Evolutionary conservation across 2,797 vertebrate species (phyloP).

Genomic region (Sorex maritimensis): DNA sequence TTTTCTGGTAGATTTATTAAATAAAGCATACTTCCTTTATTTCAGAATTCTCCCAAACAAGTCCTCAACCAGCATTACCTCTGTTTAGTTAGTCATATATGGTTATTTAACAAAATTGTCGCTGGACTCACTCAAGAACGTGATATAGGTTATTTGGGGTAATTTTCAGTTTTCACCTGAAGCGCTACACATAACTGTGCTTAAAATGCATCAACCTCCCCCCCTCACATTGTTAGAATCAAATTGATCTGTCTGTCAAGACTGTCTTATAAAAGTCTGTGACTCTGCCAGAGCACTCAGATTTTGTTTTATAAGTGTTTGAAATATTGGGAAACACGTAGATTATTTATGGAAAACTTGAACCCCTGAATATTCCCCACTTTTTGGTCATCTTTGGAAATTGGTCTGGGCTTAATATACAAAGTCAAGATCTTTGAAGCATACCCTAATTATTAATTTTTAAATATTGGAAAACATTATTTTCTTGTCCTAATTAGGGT

Average conservation of each 20-base stretch:
- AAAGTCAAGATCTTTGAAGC: constrained; percentile 20
- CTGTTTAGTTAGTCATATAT: neutral
- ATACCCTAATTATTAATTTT: neutral
- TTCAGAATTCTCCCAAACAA: neutral
- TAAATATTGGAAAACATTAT: too few species aligned
- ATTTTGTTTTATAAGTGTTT: constrained; percentile 69
- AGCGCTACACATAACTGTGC: constrained; percentile 23
- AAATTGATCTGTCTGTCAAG: constrained; percentile 77
- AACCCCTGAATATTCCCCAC: neutral
- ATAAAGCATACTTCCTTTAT: neutral
- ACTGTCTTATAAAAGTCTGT: constrained; percentile 55
- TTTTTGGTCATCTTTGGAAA: constrained; percentile 27
- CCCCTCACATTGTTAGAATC: constrained; percentile 57
- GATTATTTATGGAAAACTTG: constrained; percentile 56
- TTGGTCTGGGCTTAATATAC: neutral
- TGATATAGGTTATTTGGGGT: constrained; percentile 2
- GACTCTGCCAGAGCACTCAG: constrained; percentile 52
- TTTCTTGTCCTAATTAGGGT: too few species aligned
- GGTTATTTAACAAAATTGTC: neutral
- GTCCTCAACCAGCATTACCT: neutral
- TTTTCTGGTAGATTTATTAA: neutral
- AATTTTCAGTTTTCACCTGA: constrained; percentile 55
- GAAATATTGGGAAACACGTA: constrained; percentile 47
- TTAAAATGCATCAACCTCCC: constrained; percentile 23
- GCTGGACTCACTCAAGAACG: neutral